A percentile compares a stretch with the other conserved stretches of the same genome.
phyloP scores from a whole-genome alignment of 1,140 invertebrate species.

The Arion vulgaris region DNA sequence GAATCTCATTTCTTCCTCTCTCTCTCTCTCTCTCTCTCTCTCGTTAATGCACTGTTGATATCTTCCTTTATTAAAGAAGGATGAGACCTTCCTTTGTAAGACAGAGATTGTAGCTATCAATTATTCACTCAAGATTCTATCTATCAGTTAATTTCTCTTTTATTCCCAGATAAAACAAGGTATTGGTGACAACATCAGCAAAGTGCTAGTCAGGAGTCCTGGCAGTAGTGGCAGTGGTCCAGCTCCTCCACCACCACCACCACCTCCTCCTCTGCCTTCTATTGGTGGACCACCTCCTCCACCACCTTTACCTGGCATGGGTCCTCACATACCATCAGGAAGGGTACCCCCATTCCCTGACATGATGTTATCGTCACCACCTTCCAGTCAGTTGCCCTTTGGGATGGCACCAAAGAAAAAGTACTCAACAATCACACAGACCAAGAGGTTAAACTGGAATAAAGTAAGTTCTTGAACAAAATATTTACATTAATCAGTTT shows the following conservation, averaged over 20 bases:
- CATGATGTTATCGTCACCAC: constrained; percentile 74
- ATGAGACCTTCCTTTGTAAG: no score
- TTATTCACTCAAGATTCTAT: no score
- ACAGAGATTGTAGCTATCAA: no score
- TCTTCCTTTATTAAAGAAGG: no score
- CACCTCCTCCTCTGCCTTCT: constrained; percentile 45
- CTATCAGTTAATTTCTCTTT: background rate
- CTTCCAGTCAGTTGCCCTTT: constrained; percentile 79
- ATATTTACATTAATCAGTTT: no score
- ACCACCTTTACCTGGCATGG: constrained; percentile 51
- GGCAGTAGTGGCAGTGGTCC: constrained; percentile 74
- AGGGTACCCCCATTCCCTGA: constrained; percentile 3
- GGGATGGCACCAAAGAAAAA: constrained; percentile 94
- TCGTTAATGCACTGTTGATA: no score
- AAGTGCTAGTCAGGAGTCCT: constrained; percentile 48
- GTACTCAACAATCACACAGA: constrained; percentile 86
- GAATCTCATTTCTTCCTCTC: no score
- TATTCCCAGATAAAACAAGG: constrained; percentile 60
- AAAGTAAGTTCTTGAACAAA: constrained; percentile 78
- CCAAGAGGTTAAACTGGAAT: constrained; percentile 81
- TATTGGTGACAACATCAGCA: constrained; percentile 56
- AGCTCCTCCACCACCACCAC: constrained; percentile 69
- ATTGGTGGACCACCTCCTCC: constrained; percentile 43
- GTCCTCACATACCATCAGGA: constrained; percentile 56
- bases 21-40: no score